These are phyloP conservation scores for Tillus elongatus DNA, from an alignment of 2,888 invertebrate species.

Conservation along the genomic window DNA sequence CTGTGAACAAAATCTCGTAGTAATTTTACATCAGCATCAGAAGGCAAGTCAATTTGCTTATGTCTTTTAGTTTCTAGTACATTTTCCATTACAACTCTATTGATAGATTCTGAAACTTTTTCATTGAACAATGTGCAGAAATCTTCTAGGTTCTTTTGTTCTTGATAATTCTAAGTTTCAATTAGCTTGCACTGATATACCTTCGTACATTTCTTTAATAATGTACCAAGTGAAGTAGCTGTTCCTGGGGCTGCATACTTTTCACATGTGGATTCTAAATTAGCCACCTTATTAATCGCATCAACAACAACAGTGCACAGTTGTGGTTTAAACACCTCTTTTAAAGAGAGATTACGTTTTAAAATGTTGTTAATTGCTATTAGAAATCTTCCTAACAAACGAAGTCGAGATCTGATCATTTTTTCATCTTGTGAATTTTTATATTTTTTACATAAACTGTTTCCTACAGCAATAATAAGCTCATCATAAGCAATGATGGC, in stretches of 20 bases:
- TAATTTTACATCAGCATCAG: background rate
- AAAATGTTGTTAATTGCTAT: background rate
- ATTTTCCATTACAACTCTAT: slow-evolving; percentile 5
- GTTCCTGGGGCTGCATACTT: background rate
- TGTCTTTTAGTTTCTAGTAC: background rate
- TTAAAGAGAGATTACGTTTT: background rate
- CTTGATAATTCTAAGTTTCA: background rate
- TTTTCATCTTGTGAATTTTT: slow-evolving; percentile 1
- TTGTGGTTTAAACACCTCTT: background rate
- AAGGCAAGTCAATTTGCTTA: background rate
- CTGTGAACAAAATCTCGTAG: background rate
- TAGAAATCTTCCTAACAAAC: background rate
- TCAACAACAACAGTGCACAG: background rate
- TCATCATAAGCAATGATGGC: too few relatives aligned
- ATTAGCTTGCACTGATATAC: background rate
- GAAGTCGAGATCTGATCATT: slow-evolving; percentile 3
- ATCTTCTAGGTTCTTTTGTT: background rate
- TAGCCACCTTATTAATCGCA: background rate
- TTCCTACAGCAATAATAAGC: too few relatives aligned
- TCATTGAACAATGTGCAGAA: too few relatives aligned
- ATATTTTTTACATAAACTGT: too few relatives aligned
- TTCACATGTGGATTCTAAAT: background rate
- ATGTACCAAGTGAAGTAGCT: background rate
- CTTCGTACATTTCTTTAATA: background rate
- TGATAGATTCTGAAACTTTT: background rate